Evolutionary conservation across 2,888 invertebrate species (phyloP), one percentile per base, ranked within the genome.

Genomic region (Plagodis dolabraria): DNA sequence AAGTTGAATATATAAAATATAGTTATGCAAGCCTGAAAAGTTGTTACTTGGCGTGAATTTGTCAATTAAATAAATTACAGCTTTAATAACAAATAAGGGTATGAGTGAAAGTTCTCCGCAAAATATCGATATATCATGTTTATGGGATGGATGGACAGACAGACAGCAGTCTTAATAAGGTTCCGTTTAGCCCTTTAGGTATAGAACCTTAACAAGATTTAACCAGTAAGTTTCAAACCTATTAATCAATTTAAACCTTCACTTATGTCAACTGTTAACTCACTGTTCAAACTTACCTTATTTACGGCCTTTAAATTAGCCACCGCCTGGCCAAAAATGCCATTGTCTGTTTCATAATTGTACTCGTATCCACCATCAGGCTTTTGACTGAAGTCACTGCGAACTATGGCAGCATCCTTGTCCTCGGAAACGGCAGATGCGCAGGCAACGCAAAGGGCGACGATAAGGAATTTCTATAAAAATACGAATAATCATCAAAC

Each of bases 301-400:
- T 71, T 74, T 5, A 69, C 0, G 53, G 44, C 10, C 68, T 79
- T 85, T 35, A 86, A 8, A 0, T 59, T 53, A 43, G 93, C 94
- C 0, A 75, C 63, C 52, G 93, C 94, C 22, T 91, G 81, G 9
- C 80, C 92, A 0, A 60, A 43, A 75, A 95, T 95, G 33, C 94
- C 94, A 67, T 95, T 94, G 33, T 89, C 93, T 44, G 94, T 94
- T 69, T 95, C 94, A 71, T 85, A 94, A 5, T 60, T 80, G 65
- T 76, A 93, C 46, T 77, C 70, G 85, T 87, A 95, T 34, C 71
- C 6, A n/a, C 94, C 94, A 0, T 94, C 93, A 0, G 94, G 93
- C 10, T 72, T 70, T 60, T 82, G 77, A 0, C 92, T 82, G 67
- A 74, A 86, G 11, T n/a, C 47, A 38, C 49, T 74, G n/a, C 65